Evolutionary conservation across 2,113 vertebrate species (phyloP).

Genomic region (Xenus cinereus): DNA sequence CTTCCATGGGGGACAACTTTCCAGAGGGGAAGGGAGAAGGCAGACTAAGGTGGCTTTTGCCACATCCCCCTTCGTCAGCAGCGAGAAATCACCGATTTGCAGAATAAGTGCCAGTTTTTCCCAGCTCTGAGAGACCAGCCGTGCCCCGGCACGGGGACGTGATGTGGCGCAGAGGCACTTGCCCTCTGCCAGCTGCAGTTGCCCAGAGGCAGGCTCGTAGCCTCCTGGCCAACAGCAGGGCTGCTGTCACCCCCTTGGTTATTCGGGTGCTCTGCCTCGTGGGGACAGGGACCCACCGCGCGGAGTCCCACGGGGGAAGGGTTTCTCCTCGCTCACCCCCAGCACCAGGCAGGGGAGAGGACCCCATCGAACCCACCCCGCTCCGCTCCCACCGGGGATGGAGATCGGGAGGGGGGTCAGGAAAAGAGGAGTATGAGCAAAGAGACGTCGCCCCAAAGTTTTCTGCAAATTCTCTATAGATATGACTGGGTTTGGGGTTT

Average conservation of each 20-base stretch:
- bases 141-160: not conserved
- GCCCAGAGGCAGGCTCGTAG: not conserved
- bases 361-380: not conserved
- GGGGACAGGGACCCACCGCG: fast-evolving
- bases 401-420: not conserved
- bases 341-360: not conserved
- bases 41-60: not conserved
- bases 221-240: not conserved
- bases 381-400: not conserved
- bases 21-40: not conserved
- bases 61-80: not conserved
- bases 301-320: fast-evolving
- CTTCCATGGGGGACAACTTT: not conserved
- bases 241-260: not conserved
- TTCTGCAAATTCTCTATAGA: not conserved
- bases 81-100: not conserved
- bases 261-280: not conserved
- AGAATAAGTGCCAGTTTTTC: not conserved
- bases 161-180: not conserved
- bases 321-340: not conserved
- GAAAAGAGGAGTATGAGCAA: not conserved
- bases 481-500: not conserved
- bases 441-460: not conserved
- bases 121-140: not conserved
- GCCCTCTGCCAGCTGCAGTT: not conserved